phyloP scores from a whole-genome alignment of 37 sponge, comb jelly and placozoan genomes.

The Amphimedon queenslandica region DNA sequence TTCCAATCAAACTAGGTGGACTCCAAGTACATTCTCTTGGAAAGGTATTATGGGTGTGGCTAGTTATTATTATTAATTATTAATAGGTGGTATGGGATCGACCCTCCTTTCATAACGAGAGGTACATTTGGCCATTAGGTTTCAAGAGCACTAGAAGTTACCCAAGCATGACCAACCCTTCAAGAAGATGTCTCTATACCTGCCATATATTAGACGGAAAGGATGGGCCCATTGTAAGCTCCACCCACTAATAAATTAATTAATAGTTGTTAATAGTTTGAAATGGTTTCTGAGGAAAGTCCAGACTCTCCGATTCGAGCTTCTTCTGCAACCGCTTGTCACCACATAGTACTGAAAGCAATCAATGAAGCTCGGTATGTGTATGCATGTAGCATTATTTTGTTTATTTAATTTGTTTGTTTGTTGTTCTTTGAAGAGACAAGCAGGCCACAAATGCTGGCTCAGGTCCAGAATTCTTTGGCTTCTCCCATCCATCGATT shows the following conservation, averaged over 20 bases:
- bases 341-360: conserved; percentile 62
- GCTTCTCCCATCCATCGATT: conserved; percentile 82
- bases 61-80: background rate
- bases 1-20: conserved; percentile 78
- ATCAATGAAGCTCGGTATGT: conserved; percentile 79
- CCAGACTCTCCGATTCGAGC: conserved; percentile 43
- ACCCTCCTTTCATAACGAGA: conserved; percentile 74
- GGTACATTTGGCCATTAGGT: conserved; percentile 82
- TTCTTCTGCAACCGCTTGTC: conserved; percentile 76
- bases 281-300: conserved; percentile 76
- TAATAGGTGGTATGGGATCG: conserved; percentile 61
- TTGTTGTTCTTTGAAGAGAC: conserved; percentile 42
- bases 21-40: conserved; percentile 67
- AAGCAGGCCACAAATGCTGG: conserved; percentile 87
- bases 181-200: conserved; percentile 47
- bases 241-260: background rate
- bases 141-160: conserved; percentile 65
- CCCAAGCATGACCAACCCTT: conserved; percentile 70
- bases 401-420: too few relatives aligned
- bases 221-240: conserved; percentile 71
- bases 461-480: conserved; percentile 94
- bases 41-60: conserved; percentile 27
- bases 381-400: background rate
- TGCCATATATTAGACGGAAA: conserved; percentile 77
- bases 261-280: conserved; percentile 56